Evolutionary conservation across 1,140 invertebrate species (phyloP), one percentile per base, ranked within the genome.

Genomic region (Manduca sexta): DNA sequence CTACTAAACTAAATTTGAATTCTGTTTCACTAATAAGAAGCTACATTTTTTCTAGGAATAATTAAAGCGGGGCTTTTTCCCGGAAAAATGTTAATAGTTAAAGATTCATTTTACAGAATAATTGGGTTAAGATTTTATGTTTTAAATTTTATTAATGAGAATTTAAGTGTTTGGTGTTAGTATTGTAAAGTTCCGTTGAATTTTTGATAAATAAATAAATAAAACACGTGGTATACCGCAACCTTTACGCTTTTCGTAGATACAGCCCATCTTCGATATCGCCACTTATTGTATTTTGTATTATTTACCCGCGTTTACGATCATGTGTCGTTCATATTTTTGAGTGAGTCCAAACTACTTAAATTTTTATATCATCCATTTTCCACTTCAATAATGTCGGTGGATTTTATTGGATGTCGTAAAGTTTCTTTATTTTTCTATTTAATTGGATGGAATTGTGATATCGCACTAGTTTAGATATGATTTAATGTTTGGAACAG

Each of bases 201-300:
- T n/a, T n/a, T n/a, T n/a, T n/a, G n/a, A n/a, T n/a, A 7, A 21
- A 7, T 21, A 12, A 12, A 41, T 26, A 14, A 29, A 29, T 8
- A 8, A 10, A 31, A n/a, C 21, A 16, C 65, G 38, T 50, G 45
- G 58, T 79, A 56, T 59, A 38, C 43, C 60, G 3, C 49, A 40
- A 56, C 16, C 10, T 48, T 53, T 61, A 50, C 40, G 3, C 16
- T 43, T 13, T 31, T 56, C 43, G 48, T 52, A 57, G 46, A 59
- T 52, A 64, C 46, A 60, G 53, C 64, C 54, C 64, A 56, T 67
- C 70, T 69, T 53, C 74, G 75, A 81, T 84, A 84, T 78, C 64
- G 75, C 70, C 78, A 82, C 78, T 82, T 84, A 84, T 79, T 81
- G 78, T 84, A 82, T 84, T 84, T 79, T 84, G 81, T 84, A 84